phyloP scores from a whole-genome alignment of 2,888 invertebrate species.

The Caenorhabditis panamensis region DNA sequence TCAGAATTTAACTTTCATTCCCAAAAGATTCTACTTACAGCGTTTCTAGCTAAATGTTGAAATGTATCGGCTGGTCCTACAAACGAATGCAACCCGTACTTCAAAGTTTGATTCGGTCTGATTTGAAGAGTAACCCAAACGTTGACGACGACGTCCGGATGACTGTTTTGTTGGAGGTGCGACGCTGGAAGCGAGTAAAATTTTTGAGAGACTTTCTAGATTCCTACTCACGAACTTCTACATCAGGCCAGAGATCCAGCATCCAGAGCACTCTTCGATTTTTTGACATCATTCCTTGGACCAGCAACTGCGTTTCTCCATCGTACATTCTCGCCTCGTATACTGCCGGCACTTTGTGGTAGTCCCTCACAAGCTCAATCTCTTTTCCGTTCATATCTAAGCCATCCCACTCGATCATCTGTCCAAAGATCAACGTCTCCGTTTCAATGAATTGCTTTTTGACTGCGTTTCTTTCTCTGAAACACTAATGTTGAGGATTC shows the following conservation, averaged over 20 bases:
- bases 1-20: neutral
- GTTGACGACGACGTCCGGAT: slow-evolving; percentile 35
- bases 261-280: slow-evolving; percentile 41
- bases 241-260: slow-evolving; percentile 42
- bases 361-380: slow-evolving; percentile 2
- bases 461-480: neutral
- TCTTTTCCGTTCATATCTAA: neutral
- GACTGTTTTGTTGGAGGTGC: slow-evolving; percentile 6
- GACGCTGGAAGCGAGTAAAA: slow-evolving; percentile 5
- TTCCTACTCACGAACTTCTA: slow-evolving; percentile 44
- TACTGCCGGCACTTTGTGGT: neutral
- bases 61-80: neutral
- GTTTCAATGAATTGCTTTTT: neutral
- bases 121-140: slow-evolving; percentile 36
- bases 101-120: slow-evolving; percentile 11
- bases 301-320: slow-evolving; percentile 28
- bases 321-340: slow-evolving; percentile 11
- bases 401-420: neutral
- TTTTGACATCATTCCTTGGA: slow-evolving; percentile 42
- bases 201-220: neutral
- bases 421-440: slow-evolving; percentile 14
- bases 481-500: neutral
- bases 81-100: slow-evolving; percentile 35
- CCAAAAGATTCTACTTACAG: neutral
- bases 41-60: slow-evolving; percentile 5